phyloP scores from a whole-genome alignment of 2,113 vertebrate species.

The Girardinichthys multiradiatus region DNA sequence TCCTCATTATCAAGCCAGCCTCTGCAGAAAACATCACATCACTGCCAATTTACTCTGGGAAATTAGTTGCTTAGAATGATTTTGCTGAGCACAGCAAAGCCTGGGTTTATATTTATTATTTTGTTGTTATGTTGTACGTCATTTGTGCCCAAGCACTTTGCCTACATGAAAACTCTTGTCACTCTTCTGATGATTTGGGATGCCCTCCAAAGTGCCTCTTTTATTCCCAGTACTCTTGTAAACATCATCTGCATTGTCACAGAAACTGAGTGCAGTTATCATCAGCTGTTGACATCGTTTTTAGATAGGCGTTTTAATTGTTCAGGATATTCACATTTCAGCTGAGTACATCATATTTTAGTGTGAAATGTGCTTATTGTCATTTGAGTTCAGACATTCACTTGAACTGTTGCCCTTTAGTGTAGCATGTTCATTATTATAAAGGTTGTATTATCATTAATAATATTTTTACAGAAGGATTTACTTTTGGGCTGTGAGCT shows the following conservation, averaged over 20 bases:
- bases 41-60: constrained; percentile 75
- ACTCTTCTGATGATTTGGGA: constrained; percentile 15
- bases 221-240: constrained; percentile 68
- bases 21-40: constrained; percentile 72
- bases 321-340: constrained; percentile 17
- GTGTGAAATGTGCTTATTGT: constrained; percentile 2
- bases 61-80: constrained; percentile 80
- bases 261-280: constrained; percentile 32
- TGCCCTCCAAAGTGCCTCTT: constrained; percentile 67
- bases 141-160: constrained; percentile 5
- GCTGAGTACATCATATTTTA: neutral
- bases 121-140: constrained; percentile 54
- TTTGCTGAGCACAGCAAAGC: constrained; percentile 65
- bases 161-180: constrained; percentile 75
- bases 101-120: constrained; percentile 60
- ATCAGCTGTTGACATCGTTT: constrained; percentile 22
- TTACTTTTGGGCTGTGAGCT: constrained; percentile 6
- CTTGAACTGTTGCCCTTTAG: constrained; percentile 1
- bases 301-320: constrained; percentile 12
- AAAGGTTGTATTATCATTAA: neutral
- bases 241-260: constrained; percentile 64
- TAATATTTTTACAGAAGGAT: constrained; percentile 1
- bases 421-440: too few species aligned
- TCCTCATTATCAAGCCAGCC: constrained; percentile 75
- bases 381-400: constrained; percentile 9